These are phyloP conservation scores for Dissostichus mawsoni DNA, from an alignment of 2,113 vertebrate genomes.

Conservation along the genomic window DNA sequence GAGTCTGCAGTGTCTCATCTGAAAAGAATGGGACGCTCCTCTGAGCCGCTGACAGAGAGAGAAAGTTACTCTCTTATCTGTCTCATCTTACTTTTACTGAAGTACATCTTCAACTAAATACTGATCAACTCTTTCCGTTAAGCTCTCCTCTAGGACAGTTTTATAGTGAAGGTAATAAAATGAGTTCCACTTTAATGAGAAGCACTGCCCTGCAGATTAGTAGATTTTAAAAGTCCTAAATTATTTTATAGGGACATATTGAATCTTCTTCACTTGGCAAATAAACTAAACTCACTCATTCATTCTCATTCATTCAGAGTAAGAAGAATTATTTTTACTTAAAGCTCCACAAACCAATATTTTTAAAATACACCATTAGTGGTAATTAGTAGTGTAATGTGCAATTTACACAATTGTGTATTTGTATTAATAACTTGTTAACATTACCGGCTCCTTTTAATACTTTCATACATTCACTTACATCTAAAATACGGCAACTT, in stretches of 20 bases:
- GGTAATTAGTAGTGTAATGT: no score
- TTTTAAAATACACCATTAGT: no score
- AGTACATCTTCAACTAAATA: neutral
- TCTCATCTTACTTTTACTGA: neutral
- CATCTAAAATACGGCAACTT: no score
- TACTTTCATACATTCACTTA: no score
- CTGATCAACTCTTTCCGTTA: neutral
- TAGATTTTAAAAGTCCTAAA: neutral
- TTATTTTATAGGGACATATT: neutral
- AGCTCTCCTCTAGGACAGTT: neutral
- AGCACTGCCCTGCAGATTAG: neutral
- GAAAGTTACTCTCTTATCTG: constrained; percentile 5
- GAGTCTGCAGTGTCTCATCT: constrained; percentile 34
- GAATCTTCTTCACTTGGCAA: neutral
- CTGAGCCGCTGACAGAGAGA: neutral
- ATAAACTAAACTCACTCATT: no score
- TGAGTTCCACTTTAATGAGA: neutral
- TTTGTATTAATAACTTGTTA: no score
- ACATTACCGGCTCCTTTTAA: no score
- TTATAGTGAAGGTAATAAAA: neutral
- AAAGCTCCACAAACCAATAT: no score
- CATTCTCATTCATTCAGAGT: no score
- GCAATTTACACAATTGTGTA: no score
- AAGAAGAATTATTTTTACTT: no score
- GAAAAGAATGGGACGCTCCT: constrained; percentile 38